Evolutionary conservation across 2,888 invertebrate genomes (phyloP), one percentile per base, ranked within the genome.

Genomic region (Limnephilus rhombicus): DNA sequence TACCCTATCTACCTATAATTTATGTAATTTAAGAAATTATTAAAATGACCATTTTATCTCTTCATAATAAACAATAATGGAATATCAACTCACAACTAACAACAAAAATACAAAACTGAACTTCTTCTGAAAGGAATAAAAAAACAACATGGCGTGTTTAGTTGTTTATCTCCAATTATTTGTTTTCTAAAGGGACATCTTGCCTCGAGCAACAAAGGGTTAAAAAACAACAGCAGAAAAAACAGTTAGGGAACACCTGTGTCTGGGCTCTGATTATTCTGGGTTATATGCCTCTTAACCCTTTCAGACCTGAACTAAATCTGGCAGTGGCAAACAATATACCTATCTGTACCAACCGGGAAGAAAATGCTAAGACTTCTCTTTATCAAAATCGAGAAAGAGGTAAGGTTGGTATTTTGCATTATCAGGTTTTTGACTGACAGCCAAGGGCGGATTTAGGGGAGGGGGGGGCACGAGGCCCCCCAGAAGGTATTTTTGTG

Each of bases 111-210:
- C 24, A 68, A 68, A 68, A n/a, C 68, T 9, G 68, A 68, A n/a
- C 68, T 68, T 68, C 68, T 68, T 68, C 68, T 68, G 68, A 68
- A 68, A 68, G 24, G 68, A 68, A 68, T 68, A 68, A 68, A 68
- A 68, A 68, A 68, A 68, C 68, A 18, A 7, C 68, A 68, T 68
- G 68, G 68, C 68, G 68, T 68, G 68, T 68, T 68, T 68, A 68
- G 68, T 68, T 68, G 68, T 68, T 68, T 68, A 68, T 68, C 68
- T 68, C 68, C 68, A 68, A 37, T 83, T 83, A 83, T 83, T 83
- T 83, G 34, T 83, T 83, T 83, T 34, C 37, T 83, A 83, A 83
- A 83, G 37, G 37, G 37, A 83, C 31, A 34, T 83, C 31, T 83
- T 83, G 83, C 37, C 68, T 68, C 24, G 83, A 37, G 31, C 37